These are phyloP conservation scores for Papilio aristodemus DNA, from an alignment of 1,140 invertebrate species.

Conservation along the genomic window DNA sequence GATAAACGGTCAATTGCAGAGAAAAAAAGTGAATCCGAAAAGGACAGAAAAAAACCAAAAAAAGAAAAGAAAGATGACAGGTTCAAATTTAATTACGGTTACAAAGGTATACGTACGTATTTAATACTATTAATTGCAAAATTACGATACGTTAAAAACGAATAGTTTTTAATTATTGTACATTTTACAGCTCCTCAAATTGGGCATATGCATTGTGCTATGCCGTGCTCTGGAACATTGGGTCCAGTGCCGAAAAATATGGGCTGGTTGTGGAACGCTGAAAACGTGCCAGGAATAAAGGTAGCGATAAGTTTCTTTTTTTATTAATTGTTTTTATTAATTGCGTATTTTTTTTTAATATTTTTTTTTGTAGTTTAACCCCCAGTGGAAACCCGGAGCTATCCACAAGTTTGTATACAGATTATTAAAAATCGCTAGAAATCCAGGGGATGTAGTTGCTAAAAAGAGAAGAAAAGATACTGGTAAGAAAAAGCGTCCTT, in stretches of 20 bases:
- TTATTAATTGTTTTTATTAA: conserved; percentile 40
- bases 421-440: conserved; percentile 61
- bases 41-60: conserved; percentile 60
- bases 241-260: conserved; percentile 63
- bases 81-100: conserved; percentile 73
- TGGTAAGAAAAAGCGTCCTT: conserved; percentile 54
- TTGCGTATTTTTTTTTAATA: conserved; percentile 50
- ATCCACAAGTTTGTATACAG: conserved; percentile 66
- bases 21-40: conserved; percentile 63
- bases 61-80: conserved; percentile 61
- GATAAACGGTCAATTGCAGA: conserved; percentile 44
- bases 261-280: conserved; percentile 74
- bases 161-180: neutral
- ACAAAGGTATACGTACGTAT: conserved; percentile 76
- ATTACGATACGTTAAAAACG: neutral
- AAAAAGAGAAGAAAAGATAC: conserved; percentile 63
- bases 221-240: conserved; percentile 63
- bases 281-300: conserved; percentile 67
- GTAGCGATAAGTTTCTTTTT: conserved; percentile 39
- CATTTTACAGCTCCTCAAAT: conserved; percentile 63
- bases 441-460: conserved; percentile 55
- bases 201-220: conserved; percentile 64
- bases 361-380: conserved; percentile 68
- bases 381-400: conserved; percentile 68
- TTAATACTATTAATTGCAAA: conserved; percentile 27